Evolutionary conservation across 2,113 vertebrate species (phyloP), one percentile per base, ranked within the genome.

Genomic region (Vulpes vulpes): DNA sequence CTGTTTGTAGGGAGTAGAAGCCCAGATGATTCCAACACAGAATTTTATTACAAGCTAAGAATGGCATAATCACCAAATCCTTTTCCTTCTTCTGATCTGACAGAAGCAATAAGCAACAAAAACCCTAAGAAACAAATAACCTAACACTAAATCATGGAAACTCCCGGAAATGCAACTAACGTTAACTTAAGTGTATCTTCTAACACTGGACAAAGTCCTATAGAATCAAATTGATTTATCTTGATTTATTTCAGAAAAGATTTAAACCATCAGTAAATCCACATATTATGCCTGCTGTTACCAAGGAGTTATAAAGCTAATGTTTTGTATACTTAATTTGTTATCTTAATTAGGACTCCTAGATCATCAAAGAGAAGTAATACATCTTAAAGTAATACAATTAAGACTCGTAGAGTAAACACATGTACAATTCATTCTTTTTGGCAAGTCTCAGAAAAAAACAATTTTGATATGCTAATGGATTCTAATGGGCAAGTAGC

Each of bases 401-500:
- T 89, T 95, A 91, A 97, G 71, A 82, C 15, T 86, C 43, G 59
- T 23, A 93, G 62, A 90, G 43, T 78, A 96, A 91, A 97, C 38
- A 82, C 55, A 57, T 78, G 38, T 89, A 59, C 20, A 59, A 69
- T 91, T 93, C 64, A 82, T 89, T 94, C 62, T 74, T 94, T 94
- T 94, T 51, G 53, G 73, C 90, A 96, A 57, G 86, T 27, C 38
- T 98, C 51, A 82, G 95, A 89, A 92, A 97, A 82, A 95, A 71
- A 74, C 35, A 73, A 67, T 51, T 94, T 97, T 96, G 79, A 85
- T 93, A 97, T 89, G 84, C 60, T 97, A 92, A 90, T 96, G 60
- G 43, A 81, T 71, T 84, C 38, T 97, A 95, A 97, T 87, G 90
- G 83, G 55, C 57, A 96, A 96, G 88, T 92, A 84, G 89, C 64